Evolutionary conservation across 2,888 invertebrate species (phyloP).

Genomic region (Drosophila demipolita): DNA sequence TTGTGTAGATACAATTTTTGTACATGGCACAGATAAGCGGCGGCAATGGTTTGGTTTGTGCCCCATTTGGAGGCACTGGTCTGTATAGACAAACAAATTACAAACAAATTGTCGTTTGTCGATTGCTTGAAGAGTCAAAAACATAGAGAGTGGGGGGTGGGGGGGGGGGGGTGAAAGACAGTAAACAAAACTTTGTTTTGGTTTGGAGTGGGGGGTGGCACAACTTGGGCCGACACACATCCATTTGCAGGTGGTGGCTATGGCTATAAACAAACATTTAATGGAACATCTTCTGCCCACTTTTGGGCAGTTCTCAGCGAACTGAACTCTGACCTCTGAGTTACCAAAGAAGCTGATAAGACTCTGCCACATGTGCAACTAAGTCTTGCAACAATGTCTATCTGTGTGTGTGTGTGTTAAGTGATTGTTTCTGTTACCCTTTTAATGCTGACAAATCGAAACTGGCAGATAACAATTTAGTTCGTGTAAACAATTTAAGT

Average conservation of each 20-base stretch:
- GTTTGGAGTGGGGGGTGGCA: background rate
- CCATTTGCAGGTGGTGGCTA: constrained; percentile 37
- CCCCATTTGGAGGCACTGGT: constrained; percentile 19
- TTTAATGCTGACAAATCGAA: background rate
- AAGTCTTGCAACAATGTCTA: background rate
- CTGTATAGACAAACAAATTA: constrained; percentile 70
- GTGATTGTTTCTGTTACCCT: background rate
- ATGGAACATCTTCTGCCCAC: background rate
- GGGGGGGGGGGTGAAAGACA: background rate
- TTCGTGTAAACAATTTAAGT: background rate
- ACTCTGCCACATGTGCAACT: background rate
- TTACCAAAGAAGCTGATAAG: constrained; percentile 56
- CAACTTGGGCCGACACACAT: constrained; percentile 35
- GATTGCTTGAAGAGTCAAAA: constrained; percentile 37
- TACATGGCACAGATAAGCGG: constrained; percentile 52
- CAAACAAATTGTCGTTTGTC: constrained; percentile 75
- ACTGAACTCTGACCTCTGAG: background rate
- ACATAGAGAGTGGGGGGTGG: background rate
- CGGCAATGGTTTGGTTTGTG: background rate
- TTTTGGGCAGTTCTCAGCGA: constrained; percentile 15
- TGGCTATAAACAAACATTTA: constrained; percentile 1
- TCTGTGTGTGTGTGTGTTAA: background rate
- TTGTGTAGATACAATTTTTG: constrained; percentile 50
- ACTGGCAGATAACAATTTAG: background rate
- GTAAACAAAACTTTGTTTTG: constrained; percentile 21